Base-by-base conservation (phyloP, 1,140 invertebrate species). In the Pseudomyrmex sp. region DNA sequence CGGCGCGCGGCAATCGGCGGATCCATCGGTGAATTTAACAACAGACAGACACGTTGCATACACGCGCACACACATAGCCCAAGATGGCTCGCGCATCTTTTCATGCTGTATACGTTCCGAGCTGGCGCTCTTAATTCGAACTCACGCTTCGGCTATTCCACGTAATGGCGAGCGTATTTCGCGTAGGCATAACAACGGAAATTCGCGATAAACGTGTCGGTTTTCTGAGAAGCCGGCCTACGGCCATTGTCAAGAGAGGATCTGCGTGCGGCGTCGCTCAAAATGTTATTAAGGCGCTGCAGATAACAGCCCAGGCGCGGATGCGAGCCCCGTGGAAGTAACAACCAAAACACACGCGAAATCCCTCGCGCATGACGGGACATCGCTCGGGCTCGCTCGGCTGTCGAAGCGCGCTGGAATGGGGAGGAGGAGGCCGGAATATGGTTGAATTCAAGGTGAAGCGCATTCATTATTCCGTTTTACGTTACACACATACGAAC, bases 331-430 rank as follows among this genome's bases (percentile, higher is more conserved):
- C 72, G 56, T 58, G 73, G 70, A 84, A 83, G 84, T 88, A 89
- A 89, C 86, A 88, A 89, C 83, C 87, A 89, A 89, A 88, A 89
- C 87, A 82, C 87, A 89, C 87, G 87, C 87, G 86, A 88, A 83
- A 80, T 77, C 84, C 77, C 76, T 80, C 62, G 86, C 79, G 86
- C 86, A 82, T 89, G 87, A 89, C 87, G 83, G 72, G 73, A 82
- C 72, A 84, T 84, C 85, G 86, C 85, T 85, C 63, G 52, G 35
- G 4, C 65, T 79, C 76, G 48, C 84, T 72, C 59, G 70, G 84
- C 69, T 87, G 75, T 85, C 85, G 83, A 86, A 86, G 73, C 70
- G 83, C 56, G 74, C 61, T 74, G 68, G 66, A 26, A 82, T 63
- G 35, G 69, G 70, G 73, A 68, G 70, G 74, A 83, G 54, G 76